Conservation (phyloP, 2,888 invertebrate genomes). For the Melanotus villosus region DNA sequence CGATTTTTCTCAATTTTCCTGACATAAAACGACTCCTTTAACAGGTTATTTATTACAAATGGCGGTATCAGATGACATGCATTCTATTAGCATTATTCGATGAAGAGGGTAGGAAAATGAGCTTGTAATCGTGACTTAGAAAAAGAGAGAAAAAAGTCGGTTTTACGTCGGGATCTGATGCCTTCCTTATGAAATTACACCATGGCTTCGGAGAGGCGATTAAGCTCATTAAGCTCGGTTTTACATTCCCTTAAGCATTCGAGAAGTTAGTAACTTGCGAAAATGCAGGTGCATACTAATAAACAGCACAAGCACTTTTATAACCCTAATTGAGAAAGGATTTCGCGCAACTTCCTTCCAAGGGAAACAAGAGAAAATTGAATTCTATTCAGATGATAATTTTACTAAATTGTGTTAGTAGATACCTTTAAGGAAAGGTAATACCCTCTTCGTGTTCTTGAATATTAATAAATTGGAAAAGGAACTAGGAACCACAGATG, state of each 20-base stretch:
- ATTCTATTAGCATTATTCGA: constrained; percentile 23
- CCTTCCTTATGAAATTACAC: neutral
- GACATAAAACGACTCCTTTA: constrained; percentile 13
- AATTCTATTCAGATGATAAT: constrained; percentile 25
- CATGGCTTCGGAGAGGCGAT: neutral
- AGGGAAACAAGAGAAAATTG: constrained; percentile 9
- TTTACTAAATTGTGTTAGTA: constrained; percentile 28
- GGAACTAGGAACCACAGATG: constrained; percentile 38
- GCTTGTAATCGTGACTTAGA: neutral
- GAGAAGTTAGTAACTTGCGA: neutral
- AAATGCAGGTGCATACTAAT: constrained; percentile 3
- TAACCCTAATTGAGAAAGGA: constrained; percentile 16
- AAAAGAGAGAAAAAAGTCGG: neutral
- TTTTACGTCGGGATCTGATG: neutral
- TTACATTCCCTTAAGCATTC: neutral
- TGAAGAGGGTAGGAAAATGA: neutral
- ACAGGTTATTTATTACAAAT: constrained; percentile 27
- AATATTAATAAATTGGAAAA: constrained; percentile 34
- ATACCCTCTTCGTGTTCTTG: constrained; percentile 31
- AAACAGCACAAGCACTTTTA: constrained; percentile 6
- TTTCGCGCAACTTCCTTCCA: neutral
- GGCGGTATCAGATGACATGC: constrained; percentile 12
- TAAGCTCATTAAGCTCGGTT: neutral
- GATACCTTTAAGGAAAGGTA: constrained; percentile 28
- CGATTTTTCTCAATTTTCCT: constrained; percentile 27